Base-by-base conservation (phyloP, 1,140 invertebrate genomes). In the Himalopsyche phryganea region DNA sequence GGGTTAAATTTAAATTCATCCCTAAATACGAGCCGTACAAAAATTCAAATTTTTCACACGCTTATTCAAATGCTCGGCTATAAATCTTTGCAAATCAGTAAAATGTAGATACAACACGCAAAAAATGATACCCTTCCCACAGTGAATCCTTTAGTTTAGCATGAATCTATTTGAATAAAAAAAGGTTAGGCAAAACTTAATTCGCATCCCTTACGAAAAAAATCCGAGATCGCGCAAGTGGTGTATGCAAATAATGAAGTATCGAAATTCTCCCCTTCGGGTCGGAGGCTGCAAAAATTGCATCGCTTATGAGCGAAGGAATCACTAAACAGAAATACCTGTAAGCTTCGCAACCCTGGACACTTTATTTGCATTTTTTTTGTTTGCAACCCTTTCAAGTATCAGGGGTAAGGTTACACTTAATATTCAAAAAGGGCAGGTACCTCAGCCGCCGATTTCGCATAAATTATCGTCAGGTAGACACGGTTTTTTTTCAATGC, bases 381-480 rank as follows among this genome's bases (percentile, higher is more conserved):
- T 46, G 47, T 71, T 49, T 71, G 73, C 74, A 72, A 73, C 68
- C 73, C 67, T 73, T 76, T 74, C 71, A 74, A 76, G 75, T 73
- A 70, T 71, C 74, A 76, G 76, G 76, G 74, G 75, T 77, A 74
- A 78, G 69, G 74, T 77, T 77, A 71, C 75, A 77, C 73, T 77
- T 76, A 76, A 76, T 76, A 78, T 77, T 76, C 73, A 75, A 73
- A 71, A 74, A 76, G 74, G 76, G 74, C 76, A 78, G 76, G 76
- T 78, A 77, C 75, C 73, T 74, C 69, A 72, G 70, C 73, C 71
- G 75, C 75, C 74, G 75, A 74, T 76, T 74, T 76, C 73, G 76
- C 74, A 78, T 78, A 78, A 78, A 78, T 78, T 77, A 78, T 71
- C 75, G 72, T 77, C 76, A 78, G 76, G 76, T 78, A 77, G 74